Evolutionary conservation across 64 coral and sea anemone genomes (phyloP).

Genomic region (Porites lutea): DNA sequence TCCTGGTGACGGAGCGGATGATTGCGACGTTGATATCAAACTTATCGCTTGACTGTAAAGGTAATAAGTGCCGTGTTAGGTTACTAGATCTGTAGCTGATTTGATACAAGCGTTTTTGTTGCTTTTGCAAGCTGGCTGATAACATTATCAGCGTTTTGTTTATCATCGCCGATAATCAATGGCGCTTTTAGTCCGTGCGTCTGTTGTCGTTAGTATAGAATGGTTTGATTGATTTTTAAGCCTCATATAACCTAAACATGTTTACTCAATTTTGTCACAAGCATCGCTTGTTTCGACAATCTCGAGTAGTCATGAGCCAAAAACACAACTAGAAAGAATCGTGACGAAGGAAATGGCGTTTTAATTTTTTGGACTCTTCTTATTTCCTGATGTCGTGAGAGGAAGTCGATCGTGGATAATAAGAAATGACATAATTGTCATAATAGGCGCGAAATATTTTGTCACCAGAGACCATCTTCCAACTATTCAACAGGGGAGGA

Average conservation of each 20-base stretch:
- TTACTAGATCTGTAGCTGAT: constrained; percentile 47
- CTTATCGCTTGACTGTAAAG: constrained; percentile 38
- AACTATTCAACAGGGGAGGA: neutral
- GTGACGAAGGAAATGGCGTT: neutral
- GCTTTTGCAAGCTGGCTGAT: constrained; percentile 31
- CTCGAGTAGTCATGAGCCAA: neutral
- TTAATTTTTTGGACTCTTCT: neutral
- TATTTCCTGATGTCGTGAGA: neutral
- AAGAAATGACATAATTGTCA: neutral
- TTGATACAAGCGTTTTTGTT: constrained; percentile 1
- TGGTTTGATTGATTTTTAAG: neutral
- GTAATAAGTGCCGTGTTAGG: constrained; percentile 50
- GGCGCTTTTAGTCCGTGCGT: constrained; percentile 5
- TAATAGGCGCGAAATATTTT: constrained; percentile 18
- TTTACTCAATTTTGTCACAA: neutral
- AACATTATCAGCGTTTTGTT: constrained; percentile 36
- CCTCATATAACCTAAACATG: neutral
- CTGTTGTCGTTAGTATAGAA: neutral
- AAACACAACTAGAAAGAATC: neutral
- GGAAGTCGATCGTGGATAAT: neutral
- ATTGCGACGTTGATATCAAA: constrained; percentile 37
- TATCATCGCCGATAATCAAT: constrained; percentile 55
- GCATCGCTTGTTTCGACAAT: neutral
- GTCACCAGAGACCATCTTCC: neutral
- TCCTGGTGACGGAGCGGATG: neutral